Evolutionary conservation across 1,140 invertebrate species (phyloP).

Genomic region (Chironomus tepperi): DNA sequence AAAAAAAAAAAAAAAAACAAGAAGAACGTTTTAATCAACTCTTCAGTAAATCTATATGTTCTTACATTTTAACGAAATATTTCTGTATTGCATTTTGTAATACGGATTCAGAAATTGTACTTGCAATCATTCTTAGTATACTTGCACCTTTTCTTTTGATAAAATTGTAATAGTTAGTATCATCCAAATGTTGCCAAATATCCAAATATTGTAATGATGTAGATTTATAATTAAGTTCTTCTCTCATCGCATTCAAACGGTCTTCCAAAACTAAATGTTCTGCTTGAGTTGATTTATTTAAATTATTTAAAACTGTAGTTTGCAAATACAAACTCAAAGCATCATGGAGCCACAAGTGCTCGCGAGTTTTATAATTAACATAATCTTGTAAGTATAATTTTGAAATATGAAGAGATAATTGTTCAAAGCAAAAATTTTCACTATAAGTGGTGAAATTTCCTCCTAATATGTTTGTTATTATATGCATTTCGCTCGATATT

Average conservation of each 20-base stretch:
- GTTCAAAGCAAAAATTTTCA: neutral
- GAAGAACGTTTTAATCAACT: too few species aligned
- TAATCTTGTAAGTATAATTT: neutral
- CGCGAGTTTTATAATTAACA: slow-evolving; percentile 6
- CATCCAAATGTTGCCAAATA: neutral
- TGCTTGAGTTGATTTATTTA: neutral
- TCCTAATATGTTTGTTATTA: neutral
- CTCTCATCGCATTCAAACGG: slow-evolving; percentile 11
- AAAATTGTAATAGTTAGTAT: neutral
- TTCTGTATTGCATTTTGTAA: slow-evolving; percentile 9
- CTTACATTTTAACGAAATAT: neutral
- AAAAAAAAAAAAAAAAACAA: too few species aligned
- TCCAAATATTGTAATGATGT: neutral
- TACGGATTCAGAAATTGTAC: neutral
- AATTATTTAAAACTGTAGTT: neutral
- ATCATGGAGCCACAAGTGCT: neutral
- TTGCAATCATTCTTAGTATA: neutral
- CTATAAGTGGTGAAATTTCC: neutral
- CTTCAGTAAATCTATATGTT: too few species aligned
- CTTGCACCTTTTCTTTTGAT: slow-evolving; percentile 2
- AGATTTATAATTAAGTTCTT: slow-evolving; percentile 3
- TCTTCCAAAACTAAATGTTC: slow-evolving; percentile 8
- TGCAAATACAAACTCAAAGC: neutral
- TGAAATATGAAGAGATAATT: neutral
- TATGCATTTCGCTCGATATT: slow-evolving; percentile 14